Evolutionary conservation across 2,797 vertebrate genomes (phyloP).

Genomic region (Sparus aurata): DNA sequence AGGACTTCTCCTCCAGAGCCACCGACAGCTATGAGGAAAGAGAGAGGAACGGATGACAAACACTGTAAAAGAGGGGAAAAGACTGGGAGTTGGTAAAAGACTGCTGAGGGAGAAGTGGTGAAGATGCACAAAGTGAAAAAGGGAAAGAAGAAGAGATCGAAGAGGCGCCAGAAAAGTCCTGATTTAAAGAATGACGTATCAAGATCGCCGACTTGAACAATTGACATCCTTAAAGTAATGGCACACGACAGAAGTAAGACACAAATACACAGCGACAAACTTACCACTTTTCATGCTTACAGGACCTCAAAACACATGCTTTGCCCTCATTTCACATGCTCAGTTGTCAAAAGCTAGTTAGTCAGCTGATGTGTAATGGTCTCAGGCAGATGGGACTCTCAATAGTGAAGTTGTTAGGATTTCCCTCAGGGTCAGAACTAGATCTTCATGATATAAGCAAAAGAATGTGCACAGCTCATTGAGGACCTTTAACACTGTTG

Average conservation of each 20-base stretch:
- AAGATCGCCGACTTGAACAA: neutral
- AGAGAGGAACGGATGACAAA: neutral
- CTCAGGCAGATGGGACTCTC: slow-evolving; percentile 48
- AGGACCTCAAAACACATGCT: slow-evolving; percentile 57
- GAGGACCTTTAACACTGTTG: slow-evolving; percentile 1
- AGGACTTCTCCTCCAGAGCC: slow-evolving; percentile 88
- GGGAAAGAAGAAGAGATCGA: neutral
- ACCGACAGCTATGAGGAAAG: slow-evolving; percentile 83
- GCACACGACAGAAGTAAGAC: neutral
- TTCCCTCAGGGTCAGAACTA: slow-evolving; percentile 40
- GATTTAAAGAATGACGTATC: neutral
- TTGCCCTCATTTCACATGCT: slow-evolving; percentile 64
- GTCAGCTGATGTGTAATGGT: slow-evolving; percentile 74
- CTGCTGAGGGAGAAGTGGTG: neutral
- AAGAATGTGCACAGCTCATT: slow-evolving; percentile 21
- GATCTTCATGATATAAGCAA: slow-evolving; percentile 29
- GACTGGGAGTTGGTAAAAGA: neutral
- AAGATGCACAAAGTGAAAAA: slow-evolving; percentile 7
- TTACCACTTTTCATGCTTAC: slow-evolving; percentile 20
- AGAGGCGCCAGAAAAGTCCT: neutral
- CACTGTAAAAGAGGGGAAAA: neutral
- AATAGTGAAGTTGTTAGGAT: slow-evolving; percentile 63
- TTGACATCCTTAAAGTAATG: neutral
- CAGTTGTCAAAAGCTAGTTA: slow-evolving; percentile 49
- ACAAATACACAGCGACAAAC: neutral